phyloP scores from a whole-genome alignment of 2,888 invertebrate species.

The Cheilosia vulpina region DNA sequence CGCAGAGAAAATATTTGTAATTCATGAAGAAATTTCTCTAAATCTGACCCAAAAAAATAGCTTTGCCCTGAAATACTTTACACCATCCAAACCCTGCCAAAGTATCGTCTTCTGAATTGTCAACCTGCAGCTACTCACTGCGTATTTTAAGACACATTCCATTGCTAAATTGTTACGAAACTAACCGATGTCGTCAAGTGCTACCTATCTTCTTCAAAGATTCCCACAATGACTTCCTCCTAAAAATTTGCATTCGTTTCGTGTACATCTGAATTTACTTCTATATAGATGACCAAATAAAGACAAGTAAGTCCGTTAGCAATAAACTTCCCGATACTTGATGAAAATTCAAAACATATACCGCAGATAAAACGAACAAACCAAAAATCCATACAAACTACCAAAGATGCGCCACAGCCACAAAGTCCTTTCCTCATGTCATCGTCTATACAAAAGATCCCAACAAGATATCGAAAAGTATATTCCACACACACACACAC shows the following conservation, averaged over 20 bases:
- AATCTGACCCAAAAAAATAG: no score
- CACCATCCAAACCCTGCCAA: no score
- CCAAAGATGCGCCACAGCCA: conserved; percentile 21
- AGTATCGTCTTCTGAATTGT: no score
- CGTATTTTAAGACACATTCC: no score
- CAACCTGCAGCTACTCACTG: no score
- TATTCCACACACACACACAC: conserved; percentile 32
- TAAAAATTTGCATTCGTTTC: background rate
- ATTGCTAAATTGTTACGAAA: no score
- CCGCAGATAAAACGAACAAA: conserved; percentile 4
- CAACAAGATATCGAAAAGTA: conserved; percentile 62
- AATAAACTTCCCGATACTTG: conserved; percentile 44
- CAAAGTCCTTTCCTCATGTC: conserved; percentile 51
- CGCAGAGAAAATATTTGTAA: no score
- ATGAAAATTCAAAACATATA: conserved; percentile 30
- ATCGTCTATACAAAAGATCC: conserved; percentile 50
- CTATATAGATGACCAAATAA: conserved; percentile 22
- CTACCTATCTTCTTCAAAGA: no score
- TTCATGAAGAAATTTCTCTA: no score
- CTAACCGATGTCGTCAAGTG: no score
- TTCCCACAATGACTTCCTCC: background rate
- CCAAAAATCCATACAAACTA: conserved; percentile 14
- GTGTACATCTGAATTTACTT: background rate
- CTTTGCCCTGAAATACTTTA: no score
- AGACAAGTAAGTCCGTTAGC: conserved; percentile 54